Conservation (phyloP, 1,140 invertebrate genomes). For the Geopemphigus sp. region DNA sequence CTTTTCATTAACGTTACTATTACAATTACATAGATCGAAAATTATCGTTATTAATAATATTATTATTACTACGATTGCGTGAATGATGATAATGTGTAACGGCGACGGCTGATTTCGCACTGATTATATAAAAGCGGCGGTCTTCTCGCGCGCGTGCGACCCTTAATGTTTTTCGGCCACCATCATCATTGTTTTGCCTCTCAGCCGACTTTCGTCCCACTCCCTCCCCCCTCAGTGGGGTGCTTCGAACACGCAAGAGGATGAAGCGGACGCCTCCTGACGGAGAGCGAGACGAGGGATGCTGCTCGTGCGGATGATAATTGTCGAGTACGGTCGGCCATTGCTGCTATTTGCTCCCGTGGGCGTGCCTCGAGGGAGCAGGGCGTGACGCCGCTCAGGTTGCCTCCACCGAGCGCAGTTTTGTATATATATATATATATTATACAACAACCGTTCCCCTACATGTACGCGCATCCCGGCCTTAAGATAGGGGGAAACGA, state of each 20-base stretch:
- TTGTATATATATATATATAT: background rate
- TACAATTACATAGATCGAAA: no score
- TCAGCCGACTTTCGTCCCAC: background rate
- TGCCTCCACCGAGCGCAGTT: slow-evolving; percentile 2
- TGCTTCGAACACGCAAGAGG: background rate
- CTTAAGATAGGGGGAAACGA: slow-evolving; percentile 9
- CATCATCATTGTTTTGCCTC: slow-evolving; percentile 43
- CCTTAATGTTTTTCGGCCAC: slow-evolving; percentile 39
- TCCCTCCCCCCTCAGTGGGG: background rate
- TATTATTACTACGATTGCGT: background rate
- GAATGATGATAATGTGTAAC: background rate
- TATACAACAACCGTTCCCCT: no score
- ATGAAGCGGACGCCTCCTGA: background rate
- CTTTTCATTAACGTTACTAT: no score
- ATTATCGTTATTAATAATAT: background rate
- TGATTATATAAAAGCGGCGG: slow-evolving; percentile 14
- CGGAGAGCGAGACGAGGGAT: background rate
- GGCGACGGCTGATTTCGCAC: slow-evolving; percentile 15
- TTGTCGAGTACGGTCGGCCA: slow-evolving; percentile 36
- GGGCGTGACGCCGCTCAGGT: slow-evolving; percentile 32
- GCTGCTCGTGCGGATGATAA: slow-evolving; percentile 27
- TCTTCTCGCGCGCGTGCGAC: background rate
- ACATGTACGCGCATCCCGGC: no score
- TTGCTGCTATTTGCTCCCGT: slow-evolving; percentile 19
- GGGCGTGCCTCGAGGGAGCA: slow-evolving; percentile 31